Base-by-base conservation (phyloP, 2,888 invertebrate genomes). In the Sthenelais limicola region DNA sequence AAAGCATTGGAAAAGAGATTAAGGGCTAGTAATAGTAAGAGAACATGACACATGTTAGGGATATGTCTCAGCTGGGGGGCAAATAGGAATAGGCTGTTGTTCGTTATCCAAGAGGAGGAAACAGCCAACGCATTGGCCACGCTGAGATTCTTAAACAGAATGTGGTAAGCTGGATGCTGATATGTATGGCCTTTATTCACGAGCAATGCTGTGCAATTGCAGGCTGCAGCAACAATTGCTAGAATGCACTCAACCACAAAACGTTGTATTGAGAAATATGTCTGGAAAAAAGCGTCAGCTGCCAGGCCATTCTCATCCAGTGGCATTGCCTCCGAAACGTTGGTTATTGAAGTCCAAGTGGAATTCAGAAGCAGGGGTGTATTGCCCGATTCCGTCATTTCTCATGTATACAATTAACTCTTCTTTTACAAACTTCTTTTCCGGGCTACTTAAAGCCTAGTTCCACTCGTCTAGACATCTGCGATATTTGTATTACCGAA, bases 21-120 rank as follows among this genome's bases (percentile, higher is more conserved):
- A 28, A 68, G 49, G 1, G 68, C 33, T 5, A 68, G 68, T 5
- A 67, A 48, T 3, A 68, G 26, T 30, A 68, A 30, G 1, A 68
- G 32, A 49, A 68, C n/a, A 4, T 49, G 26, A 21, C 51, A 51
- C 9, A 48, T 15, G 3, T 49, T 33, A 18, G 47, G 30, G 5
- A 68, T 68, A n/a, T 28, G 15, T 43, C 49, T 32, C 49, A 68
- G 33, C 49, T 68, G 68, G 15, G 26, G 24, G 47, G 68, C 30
- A 33, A 68, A 68, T 49, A 68, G 21, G 68, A 68, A 68, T 12
- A 68, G 48, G 21, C 28, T 49, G 68, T 68, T 68, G 30, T 68
- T 68, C 30, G 49, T 47, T 2, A 68, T 5, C 68, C 68, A 68
- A 30, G 68, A 68, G 5, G 49, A 24, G 4, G 28, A 12, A 1